Percentiles rank a stretch among this genome's conserved stretches.
phyloP scores from a whole-genome alignment of 2,888 invertebrate species.

The Macropis europaea region DNA sequence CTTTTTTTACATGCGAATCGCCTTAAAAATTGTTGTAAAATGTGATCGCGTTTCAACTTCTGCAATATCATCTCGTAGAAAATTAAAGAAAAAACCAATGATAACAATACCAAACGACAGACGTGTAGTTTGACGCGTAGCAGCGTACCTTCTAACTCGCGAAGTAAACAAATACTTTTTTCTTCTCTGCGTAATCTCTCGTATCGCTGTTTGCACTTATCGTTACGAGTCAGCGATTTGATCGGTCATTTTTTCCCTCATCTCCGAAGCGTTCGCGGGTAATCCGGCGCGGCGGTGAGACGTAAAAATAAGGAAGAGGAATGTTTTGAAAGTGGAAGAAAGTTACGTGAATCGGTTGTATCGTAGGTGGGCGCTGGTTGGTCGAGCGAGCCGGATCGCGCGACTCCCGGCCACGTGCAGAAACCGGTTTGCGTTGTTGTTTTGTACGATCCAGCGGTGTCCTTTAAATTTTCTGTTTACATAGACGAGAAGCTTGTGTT shows the following conservation, averaged over 20 bases:
- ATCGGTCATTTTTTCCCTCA: background rate
- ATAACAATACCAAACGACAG: too few species aligned
- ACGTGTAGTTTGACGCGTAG: background rate
- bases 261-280: too few species aligned
- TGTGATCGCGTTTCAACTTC: too few species aligned
- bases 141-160: background rate
- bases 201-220: too few species aligned
- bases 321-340: slow-evolving; percentile 24
- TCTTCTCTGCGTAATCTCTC: background rate
- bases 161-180: background rate
- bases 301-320: background rate
- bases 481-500: slow-evolving; percentile 16
- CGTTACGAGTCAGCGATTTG: background rate
- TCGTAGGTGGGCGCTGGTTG: slow-evolving; percentile 3
- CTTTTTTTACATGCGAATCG: too few species aligned
- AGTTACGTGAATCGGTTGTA: slow-evolving; percentile 11
- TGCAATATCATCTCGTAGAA: too few species aligned
- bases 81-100: too few species aligned
- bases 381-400: slow-evolving; percentile 4
- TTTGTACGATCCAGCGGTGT: slow-evolving; percentile 7
- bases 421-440: slow-evolving; percentile 50
- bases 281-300: background rate
- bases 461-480: slow-evolving; percentile 30
- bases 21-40: too few species aligned
- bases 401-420: slow-evolving; percentile 29